These are phyloP conservation scores for Rhadina sibilatrix DNA, from an alignment of 2,113 vertebrate species.

Conservation along the genomic window DNA sequence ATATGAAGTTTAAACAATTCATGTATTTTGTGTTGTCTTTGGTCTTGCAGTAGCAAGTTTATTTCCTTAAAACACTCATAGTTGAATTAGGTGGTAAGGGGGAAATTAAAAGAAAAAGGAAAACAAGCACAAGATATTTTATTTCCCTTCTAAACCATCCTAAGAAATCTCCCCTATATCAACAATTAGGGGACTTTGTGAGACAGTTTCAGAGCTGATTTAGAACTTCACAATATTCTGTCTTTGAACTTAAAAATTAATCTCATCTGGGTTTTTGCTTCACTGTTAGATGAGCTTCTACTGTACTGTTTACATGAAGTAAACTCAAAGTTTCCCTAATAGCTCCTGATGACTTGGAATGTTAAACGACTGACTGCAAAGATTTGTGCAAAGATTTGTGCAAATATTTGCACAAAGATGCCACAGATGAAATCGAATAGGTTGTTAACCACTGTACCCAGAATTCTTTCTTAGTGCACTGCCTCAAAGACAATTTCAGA, in stretches of 20 bases:
- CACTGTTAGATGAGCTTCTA: background rate
- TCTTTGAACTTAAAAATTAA: background rate
- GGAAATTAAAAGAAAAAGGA: no score
- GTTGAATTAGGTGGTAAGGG: background rate
- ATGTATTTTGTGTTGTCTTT: background rate
- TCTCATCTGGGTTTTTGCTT: background rate
- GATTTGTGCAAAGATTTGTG: background rate
- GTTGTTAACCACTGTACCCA: background rate
- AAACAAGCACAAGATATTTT: background rate
- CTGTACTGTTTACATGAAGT: background rate
- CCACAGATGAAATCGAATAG: background rate
- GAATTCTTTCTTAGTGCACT: background rate
- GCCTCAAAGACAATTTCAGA: background rate
- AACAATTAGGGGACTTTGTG: background rate
- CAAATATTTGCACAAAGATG: background rate
- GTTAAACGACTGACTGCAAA: background rate
- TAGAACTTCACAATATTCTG: background rate
- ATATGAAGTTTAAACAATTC: background rate
- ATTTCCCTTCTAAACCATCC: background rate
- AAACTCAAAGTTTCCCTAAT: background rate
- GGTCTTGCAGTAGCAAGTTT: background rate
- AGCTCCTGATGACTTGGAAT: background rate
- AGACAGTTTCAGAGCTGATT: background rate
- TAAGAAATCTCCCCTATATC: background rate
- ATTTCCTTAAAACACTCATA: background rate